phyloP scores from a whole-genome alignment of 1,140 invertebrate species.

The Heterodera schachtii region DNA sequence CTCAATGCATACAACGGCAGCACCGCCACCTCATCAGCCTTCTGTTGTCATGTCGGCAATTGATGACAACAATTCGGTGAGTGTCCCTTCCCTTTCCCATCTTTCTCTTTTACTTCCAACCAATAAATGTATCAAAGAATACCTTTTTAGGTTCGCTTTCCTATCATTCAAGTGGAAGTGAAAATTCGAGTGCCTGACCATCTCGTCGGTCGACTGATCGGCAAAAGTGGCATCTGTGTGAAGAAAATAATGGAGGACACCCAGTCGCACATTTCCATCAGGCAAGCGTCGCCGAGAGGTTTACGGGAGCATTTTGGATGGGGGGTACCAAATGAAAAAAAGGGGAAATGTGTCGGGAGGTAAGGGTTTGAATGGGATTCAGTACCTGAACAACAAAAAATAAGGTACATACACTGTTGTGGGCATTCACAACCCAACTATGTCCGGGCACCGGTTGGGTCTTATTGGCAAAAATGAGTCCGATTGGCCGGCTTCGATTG shows the following conservation, averaged over 20 bases:
- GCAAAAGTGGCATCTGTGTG: conserved; percentile 15
- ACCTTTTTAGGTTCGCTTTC: not conserved
- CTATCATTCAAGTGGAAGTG: conserved; percentile 2
- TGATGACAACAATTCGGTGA: not conserved
- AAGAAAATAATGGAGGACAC: conserved; percentile 18
- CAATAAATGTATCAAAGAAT: no score
- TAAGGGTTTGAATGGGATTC: no score
- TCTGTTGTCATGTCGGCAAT: not conserved
- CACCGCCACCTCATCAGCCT: not conserved
- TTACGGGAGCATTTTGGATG: not conserved
- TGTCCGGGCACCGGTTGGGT: no score
- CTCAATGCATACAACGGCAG: not conserved
- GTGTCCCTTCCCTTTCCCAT: no score
- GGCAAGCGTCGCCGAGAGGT: not conserved
- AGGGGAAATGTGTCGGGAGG: no score
- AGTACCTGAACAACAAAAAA: no score
- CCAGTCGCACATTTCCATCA: conserved; percentile 12
- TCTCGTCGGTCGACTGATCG: conserved; percentile 18
- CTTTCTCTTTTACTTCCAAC: no score
- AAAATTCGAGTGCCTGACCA: conserved; percentile 14
- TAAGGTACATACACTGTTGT: no score
- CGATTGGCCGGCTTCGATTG: no score
- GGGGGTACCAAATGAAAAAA: no score
- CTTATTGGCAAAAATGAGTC: no score
- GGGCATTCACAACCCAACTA: no score